phyloP scores from a whole-genome alignment of 2,797 vertebrate species.

The Chiroxiphia lanceolata region DNA sequence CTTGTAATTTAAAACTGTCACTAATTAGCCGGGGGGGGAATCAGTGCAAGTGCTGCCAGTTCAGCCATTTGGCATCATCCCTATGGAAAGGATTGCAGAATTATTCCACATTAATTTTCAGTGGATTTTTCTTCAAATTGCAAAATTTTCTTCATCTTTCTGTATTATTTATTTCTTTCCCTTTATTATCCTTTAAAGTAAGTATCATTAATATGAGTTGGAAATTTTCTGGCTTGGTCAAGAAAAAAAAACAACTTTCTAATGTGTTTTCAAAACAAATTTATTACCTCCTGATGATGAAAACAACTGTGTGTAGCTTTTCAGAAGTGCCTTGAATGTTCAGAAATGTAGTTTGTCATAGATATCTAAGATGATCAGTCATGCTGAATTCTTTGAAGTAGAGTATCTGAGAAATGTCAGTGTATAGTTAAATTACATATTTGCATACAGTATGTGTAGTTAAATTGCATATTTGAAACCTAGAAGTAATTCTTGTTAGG shows the following conservation, averaged over 20 bases:
- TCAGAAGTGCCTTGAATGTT: neutral
- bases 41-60: neutral
- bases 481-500: neutral
- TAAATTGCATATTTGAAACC: neutral
- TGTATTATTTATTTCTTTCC: neutral
- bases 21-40: neutral
- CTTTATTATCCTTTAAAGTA: neutral
- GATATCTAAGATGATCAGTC: neutral
- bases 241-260: neutral
- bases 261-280: neutral
- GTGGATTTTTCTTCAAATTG: neutral
- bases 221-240: neutral
- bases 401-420: neutral
- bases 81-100: neutral
- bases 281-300: neutral
- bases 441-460: neutral
- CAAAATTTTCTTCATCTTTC: neutral
- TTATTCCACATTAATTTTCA: constrained; percentile 7
- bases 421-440: neutral
- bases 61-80: neutral
- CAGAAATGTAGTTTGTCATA: neutral
- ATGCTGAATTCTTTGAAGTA: neutral
- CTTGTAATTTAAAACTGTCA: neutral
- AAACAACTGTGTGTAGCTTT: neutral
- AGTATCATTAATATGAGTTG: neutral